phyloP scores from a whole-genome alignment of 2,113 vertebrate genomes.

The Psittacula cyanocephala region DNA sequence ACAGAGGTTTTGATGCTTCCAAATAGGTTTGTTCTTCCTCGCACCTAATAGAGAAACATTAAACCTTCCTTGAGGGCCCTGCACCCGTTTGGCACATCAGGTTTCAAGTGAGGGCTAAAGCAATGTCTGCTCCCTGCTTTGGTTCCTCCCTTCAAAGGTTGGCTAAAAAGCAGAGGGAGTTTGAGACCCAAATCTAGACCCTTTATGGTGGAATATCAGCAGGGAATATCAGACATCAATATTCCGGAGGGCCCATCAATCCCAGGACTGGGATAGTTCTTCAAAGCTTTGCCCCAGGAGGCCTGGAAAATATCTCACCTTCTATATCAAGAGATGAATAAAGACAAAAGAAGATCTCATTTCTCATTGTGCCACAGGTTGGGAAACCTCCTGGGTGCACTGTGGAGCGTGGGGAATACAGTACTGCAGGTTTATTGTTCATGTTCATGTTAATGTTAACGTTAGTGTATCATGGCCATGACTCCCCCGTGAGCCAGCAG shows the following conservation, averaged over 20 bases:
- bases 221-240: not conserved
- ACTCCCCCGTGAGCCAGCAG: not conserved
- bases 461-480: not conserved
- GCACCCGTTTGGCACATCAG: rapidly evolving
- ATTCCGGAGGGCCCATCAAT: not conserved
- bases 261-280: not conserved
- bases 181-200: not conserved
- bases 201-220: not conserved
- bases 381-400: not conserved
- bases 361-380: not conserved
- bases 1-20: not conserved
- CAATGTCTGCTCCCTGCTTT: not conserved
- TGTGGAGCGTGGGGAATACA: not conserved
- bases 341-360: not conserved
- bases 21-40: not conserved
- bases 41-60: not conserved
- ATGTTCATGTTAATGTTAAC: not conserved
- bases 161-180: not conserved
- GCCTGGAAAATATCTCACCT: not conserved
- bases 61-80: not conserved
- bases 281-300: not conserved
- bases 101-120: not conserved
- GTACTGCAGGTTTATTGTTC: not conserved
- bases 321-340: not conserved
- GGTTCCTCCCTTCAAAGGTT: not conserved